phyloP scores from a whole-genome alignment of 2,888 invertebrate genomes.

The Teleiodes luculella region DNA sequence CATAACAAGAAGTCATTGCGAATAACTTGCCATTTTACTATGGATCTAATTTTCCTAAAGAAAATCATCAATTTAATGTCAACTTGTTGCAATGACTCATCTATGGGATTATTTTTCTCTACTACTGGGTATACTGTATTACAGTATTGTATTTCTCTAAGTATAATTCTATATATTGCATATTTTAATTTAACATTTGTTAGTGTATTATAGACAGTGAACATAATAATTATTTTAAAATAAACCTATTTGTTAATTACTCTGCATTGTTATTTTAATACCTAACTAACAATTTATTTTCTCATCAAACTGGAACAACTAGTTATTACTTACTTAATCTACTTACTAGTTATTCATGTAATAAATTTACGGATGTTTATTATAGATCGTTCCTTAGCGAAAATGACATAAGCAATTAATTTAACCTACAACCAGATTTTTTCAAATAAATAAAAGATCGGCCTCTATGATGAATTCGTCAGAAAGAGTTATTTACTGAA shows the following conservation, averaged over 20 bases:
- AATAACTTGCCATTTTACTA: constrained; percentile 66
- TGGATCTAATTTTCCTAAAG: background rate
- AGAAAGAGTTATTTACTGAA: too few relatives aligned
- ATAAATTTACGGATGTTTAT: too few relatives aligned
- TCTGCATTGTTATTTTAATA: background rate
- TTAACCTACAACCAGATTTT: too few relatives aligned
- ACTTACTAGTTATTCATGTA: too few relatives aligned
- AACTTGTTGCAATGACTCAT: constrained; percentile 67
- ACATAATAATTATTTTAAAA: constrained; percentile 12
- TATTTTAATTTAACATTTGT: background rate
- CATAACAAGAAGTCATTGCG: constrained; percentile 48
- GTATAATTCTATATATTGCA: constrained; percentile 14
- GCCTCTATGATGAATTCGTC: too few relatives aligned
- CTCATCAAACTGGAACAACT: too few relatives aligned
- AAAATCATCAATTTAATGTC: constrained; percentile 44
- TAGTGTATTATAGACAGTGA: background rate
- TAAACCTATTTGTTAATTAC: constrained; percentile 14
- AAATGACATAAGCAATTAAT: too few relatives aligned
- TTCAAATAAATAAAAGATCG: too few relatives aligned
- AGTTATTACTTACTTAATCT: too few relatives aligned
- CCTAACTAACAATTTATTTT: background rate
- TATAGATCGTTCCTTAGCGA: too few relatives aligned
- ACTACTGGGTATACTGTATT: constrained; percentile 20
- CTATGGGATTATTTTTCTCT: constrained; percentile 37
- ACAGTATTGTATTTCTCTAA: background rate